Base-by-base conservation (phyloP, 2,797 vertebrate genomes). In the Chelon auratus region DNA sequence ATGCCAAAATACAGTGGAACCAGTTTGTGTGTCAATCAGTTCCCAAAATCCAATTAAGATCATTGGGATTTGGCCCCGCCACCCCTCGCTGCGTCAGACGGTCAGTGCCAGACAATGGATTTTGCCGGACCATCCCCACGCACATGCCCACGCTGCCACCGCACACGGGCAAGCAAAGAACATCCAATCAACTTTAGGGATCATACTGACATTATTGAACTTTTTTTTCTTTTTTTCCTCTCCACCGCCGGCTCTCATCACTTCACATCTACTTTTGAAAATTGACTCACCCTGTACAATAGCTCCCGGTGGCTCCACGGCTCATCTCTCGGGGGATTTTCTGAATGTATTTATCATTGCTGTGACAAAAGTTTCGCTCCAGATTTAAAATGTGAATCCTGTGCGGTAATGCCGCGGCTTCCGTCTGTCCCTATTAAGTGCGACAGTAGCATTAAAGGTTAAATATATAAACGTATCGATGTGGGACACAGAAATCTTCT, bases 31-130 rank as follows among this genome's bases (percentile, higher is more conserved):
- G 84, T 81, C 88, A 81, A 67, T 88, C 89, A 88, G 66, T 43
- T 37, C 72, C 47, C 45, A 24, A 50, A 88, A 87, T 89, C 87
- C 87, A 88, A 88, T 93, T 86, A 89, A 65, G 83, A 83, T 90
- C 85, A 76, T 69, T 84, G 80, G 84, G 85, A 89, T 87, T 89
- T 87, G 78, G 71, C 75, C 81, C 77, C n/a, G 0, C 47, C 67
- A 65, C 59, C 75, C 75, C 58, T 84, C 75, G 63, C 63, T 77
- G 75, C 75, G 45, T 85, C 83, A 87, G 67, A 76, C 80, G 78
- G 82, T 87, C 78, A 60, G 77, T 87, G 78, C 63, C 85, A 88
- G 81, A 91, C 87, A 75, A 69, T 85, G 78, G 87, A 87, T 85
- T 84, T 80, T 59, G 67, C 78, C n/a, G 55, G 68, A 83, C 70